Conservation (phyloP, 2,888 invertebrate species). For the Diarsia dahlii region DNA sequence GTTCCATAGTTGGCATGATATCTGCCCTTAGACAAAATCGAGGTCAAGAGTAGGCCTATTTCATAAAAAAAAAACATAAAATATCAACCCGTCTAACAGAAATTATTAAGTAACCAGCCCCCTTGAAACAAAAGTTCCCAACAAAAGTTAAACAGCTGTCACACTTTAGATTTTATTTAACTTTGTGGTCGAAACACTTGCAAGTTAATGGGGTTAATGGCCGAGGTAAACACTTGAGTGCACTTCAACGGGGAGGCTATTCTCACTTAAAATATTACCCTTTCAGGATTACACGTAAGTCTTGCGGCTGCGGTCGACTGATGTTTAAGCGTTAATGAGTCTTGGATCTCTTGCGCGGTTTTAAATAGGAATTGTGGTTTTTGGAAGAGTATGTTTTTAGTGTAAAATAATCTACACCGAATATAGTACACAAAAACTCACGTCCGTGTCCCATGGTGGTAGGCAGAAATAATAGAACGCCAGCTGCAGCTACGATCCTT, state of each 20-base stretch:
- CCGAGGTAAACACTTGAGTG: conserved; percentile 84
- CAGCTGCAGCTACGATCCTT: too few species aligned
- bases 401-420: not conserved
- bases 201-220: conserved; percentile 84
- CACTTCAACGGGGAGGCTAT: conserved; percentile 80
- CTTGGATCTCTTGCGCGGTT: conserved; percentile 36
- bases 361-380: conserved; percentile 27
- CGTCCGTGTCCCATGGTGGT: too few species aligned
- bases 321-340: conserved; percentile 73
- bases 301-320: conserved; percentile 71
- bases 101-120: not conserved
- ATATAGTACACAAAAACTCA: too few species aligned
- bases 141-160: conserved; percentile 39
- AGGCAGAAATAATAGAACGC: too few species aligned
- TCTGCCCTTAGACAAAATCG: too few species aligned
- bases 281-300: conserved; percentile 85
- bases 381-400: not conserved
- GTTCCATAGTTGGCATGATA: too few species aligned
- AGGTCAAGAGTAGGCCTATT: too few species aligned
- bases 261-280: conserved; percentile 87
- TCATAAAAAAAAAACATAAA: too few species aligned
- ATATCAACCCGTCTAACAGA: not conserved
- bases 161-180: conserved; percentile 56
- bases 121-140: not conserved
- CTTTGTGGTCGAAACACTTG: conserved; percentile 64